Evolutionary conservation across 2,888 invertebrate species (phyloP).

Genomic region (Drosophila flavopinicola): DNA sequence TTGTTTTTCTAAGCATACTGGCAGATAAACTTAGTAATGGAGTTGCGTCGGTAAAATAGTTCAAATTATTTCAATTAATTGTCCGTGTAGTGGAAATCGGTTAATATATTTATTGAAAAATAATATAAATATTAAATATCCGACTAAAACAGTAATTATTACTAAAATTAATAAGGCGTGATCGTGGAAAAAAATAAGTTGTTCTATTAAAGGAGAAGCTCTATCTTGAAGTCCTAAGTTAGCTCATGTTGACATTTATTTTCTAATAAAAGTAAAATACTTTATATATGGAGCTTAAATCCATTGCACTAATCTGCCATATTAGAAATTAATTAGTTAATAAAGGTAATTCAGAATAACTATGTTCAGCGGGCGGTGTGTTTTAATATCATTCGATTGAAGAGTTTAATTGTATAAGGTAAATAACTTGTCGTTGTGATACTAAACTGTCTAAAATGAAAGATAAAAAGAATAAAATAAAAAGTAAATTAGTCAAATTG

Average conservation of each 20-base stretch:
- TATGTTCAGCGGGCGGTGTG: conserved; percentile 86
- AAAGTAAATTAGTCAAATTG: conserved; percentile 85
- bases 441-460: conserved; percentile 88
- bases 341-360: conserved; percentile 86
- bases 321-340: conserved; percentile 87
- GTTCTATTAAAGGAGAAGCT: conserved; percentile 88
- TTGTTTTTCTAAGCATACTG: too few species aligned
- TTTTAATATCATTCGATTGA: conserved; percentile 88
- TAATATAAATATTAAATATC: conserved; percentile 86
- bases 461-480: conserved; percentile 85
- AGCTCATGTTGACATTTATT: conserved; percentile 86
- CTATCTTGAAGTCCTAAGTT: conserved; percentile 87
- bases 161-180: conserved; percentile 87
- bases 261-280: conserved; percentile 87
- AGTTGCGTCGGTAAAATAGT: conserved; percentile 87
- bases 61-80: conserved; percentile 88
- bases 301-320: conserved; percentile 87
- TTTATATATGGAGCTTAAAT: conserved; percentile 89
- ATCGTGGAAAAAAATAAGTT: conserved; percentile 88
- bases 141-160: conserved; percentile 87
- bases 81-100: conserved; percentile 86
- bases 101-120: conserved; percentile 86
- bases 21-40: too few species aligned
- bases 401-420: conserved; percentile 85
- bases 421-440: conserved; percentile 85